Evolutionary conservation across 2,888 invertebrate species (phyloP).

Genomic region (Xestobium rufovillosum): DNA sequence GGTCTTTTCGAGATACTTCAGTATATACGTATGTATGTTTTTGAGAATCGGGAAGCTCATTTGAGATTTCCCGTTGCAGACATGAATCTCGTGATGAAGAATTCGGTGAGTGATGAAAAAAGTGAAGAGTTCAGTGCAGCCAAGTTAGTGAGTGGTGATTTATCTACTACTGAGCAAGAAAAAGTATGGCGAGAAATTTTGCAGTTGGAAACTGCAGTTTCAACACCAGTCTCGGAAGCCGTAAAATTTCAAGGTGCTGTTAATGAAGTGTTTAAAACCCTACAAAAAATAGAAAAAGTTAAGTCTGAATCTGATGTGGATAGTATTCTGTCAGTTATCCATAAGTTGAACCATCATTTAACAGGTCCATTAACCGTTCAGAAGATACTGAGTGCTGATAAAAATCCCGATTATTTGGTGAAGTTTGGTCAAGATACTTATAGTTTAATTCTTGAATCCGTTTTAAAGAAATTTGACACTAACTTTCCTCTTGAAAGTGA

Average conservation of each 20-base stretch:
- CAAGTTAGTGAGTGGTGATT: too few species aligned
- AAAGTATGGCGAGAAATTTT: too few species aligned
- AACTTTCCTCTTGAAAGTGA: conserved; percentile 50
- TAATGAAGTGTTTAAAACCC: neutral
- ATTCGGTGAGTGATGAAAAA: too few species aligned
- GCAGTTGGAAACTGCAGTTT: too few species aligned
- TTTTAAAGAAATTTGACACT: conserved; percentile 47
- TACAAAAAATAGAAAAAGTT: conserved; percentile 32
- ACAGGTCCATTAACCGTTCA: conserved; percentile 59
- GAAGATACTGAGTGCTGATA: conserved; percentile 53
- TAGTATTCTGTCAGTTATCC: conserved; percentile 33
- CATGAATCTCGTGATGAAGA: conserved; percentile 27
- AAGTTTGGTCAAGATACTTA: conserved; percentile 45
- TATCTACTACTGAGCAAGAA: too few species aligned
- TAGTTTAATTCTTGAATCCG: conserved; percentile 45
- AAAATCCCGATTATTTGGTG: conserved; percentile 31
- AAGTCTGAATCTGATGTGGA: conserved; percentile 37
- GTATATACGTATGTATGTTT: too few species aligned
- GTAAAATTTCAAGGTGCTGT: neutral
- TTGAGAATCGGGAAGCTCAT: conserved; percentile 40
- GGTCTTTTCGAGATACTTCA: too few species aligned
- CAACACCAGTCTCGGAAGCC: neutral
- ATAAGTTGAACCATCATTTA: conserved; percentile 34
- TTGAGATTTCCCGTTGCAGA: conserved; percentile 37
- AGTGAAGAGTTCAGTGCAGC: too few species aligned